phyloP scores from a whole-genome alignment of 1,140 invertebrate species.

The Drosophila bocqueti region DNA sequence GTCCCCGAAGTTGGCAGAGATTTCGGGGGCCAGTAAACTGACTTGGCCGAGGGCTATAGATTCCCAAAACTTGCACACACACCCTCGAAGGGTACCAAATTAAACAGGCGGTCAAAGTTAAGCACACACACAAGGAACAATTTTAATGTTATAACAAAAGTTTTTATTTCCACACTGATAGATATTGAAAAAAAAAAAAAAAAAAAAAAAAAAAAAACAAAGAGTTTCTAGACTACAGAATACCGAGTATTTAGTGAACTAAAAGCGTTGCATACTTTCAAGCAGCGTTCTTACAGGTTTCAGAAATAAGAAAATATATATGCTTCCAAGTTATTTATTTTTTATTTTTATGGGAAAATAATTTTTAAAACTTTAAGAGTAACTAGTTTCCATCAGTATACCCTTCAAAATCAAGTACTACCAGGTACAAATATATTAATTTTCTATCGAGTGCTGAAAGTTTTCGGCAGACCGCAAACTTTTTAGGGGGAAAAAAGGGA shows the following conservation, averaged over 20 bases:
- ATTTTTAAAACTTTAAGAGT: background rate
- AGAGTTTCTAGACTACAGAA: background rate
- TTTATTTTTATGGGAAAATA: too few species aligned
- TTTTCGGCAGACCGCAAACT: slow-evolving; percentile 45
- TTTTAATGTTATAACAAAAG: slow-evolving; percentile 65
- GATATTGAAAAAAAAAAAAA: slow-evolving; percentile 59
- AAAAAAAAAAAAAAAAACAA: background rate
- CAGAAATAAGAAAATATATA: background rate
- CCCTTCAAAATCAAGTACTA: background rate
- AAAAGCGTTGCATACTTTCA: background rate
- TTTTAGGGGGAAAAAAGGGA: slow-evolving; percentile 24
- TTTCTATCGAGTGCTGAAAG: slow-evolving; percentile 60
- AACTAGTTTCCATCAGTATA: background rate
- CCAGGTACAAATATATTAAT: slow-evolving; percentile 31
- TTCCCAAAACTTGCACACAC: slow-evolving; percentile 14
- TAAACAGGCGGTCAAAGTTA: slow-evolving; percentile 59
- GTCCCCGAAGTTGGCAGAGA: slow-evolving; percentile 43
- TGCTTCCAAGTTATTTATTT: too few species aligned
- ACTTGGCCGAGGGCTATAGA: slow-evolving; percentile 46
- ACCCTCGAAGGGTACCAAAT: slow-evolving; percentile 44
- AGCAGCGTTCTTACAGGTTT: background rate
- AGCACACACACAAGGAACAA: slow-evolving; percentile 26
- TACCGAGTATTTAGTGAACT: background rate
- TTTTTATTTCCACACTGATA: slow-evolving; percentile 34
- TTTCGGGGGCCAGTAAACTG: slow-evolving; percentile 37